A percentile compares a stretch with the other conserved stretches of the same genome.
phyloP scores from a whole-genome alignment of 2,888 invertebrate genomes.

The Pomacea canaliculata region DNA sequence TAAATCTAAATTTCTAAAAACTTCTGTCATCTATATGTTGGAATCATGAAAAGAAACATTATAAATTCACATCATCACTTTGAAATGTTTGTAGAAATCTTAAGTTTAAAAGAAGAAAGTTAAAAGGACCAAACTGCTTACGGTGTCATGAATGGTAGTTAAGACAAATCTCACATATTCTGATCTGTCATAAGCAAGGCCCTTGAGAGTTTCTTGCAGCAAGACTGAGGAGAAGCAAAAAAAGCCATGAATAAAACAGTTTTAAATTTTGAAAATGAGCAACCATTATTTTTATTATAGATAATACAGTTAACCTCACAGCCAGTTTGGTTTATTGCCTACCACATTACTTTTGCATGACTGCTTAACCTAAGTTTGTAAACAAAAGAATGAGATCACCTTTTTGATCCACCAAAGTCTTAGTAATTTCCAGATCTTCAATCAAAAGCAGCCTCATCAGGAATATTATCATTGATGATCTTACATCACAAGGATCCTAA shows the following conservation, averaged over 20 bases:
- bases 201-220: slow-evolving; percentile 39
- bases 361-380: neutral
- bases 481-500: slow-evolving; percentile 77
- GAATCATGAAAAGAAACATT: too few relatives aligned
- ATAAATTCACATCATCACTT: too few relatives aligned
- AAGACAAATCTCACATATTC: slow-evolving; percentile 5
- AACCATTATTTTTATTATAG: too few relatives aligned
- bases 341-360: neutral
- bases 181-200: slow-evolving; percentile 29
- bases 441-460: slow-evolving; percentile 82
- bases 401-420: slow-evolving; percentile 76
- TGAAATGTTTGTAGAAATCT: too few relatives aligned
- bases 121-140: neutral
- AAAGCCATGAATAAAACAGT: neutral
- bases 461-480: slow-evolving; percentile 82
- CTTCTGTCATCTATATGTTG: too few relatives aligned
- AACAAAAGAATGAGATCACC: slow-evolving; percentile 36
- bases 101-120: too few relatives aligned
- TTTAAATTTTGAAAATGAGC: neutral
- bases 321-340: neutral
- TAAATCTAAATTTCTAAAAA: too few relatives aligned
- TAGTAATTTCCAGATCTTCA: slow-evolving; percentile 78
- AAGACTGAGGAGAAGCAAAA: neutral
- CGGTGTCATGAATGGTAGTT: slow-evolving; percentile 9
- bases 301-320: neutral